Conservation (phyloP, 2,888 invertebrate genomes). For the Galerucella nymphaeae region DNA sequence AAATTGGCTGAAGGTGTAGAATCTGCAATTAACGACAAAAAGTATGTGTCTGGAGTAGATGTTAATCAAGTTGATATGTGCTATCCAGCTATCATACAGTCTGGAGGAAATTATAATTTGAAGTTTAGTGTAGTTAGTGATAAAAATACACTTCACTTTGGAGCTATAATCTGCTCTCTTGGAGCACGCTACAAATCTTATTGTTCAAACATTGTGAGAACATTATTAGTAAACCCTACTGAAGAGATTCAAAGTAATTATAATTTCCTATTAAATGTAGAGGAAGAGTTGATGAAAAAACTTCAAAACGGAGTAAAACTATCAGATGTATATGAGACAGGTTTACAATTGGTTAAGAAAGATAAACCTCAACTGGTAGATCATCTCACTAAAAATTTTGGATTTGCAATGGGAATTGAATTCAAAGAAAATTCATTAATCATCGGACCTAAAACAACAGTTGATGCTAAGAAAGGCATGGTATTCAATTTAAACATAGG, state of each 20-base stretch:
- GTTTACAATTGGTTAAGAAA: slow-evolving; percentile 83
- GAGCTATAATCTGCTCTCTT: slow-evolving; percentile 93
- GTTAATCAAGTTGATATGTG: slow-evolving; percentile 94
- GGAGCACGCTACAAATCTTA: slow-evolving; percentile 97
- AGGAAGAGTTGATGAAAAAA: slow-evolving; percentile 90
- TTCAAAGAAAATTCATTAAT: slow-evolving; percentile 95
- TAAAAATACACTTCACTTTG: slow-evolving; percentile 94
- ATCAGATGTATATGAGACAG: slow-evolving; percentile 88
- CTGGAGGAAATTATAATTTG: slow-evolving; percentile 89
- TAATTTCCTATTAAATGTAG: slow-evolving; percentile 87
- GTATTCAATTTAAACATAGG: slow-evolving; percentile 96
- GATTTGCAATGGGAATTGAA: slow-evolving; percentile 98
- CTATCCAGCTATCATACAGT: slow-evolving; percentile 98
- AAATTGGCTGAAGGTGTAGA: slow-evolving; percentile 97
- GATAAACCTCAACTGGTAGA: slow-evolving; percentile 87
- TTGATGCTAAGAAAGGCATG: slow-evolving; percentile 90
- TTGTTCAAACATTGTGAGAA: slow-evolving; percentile 97
- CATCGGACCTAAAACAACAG: slow-evolving; percentile 89
- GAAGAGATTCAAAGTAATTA: slow-evolving; percentile 86
- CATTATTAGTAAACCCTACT: slow-evolving; percentile 94
- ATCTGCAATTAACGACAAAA: slow-evolving; percentile 92
- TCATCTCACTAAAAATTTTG: slow-evolving; percentile 93
- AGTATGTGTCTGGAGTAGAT: slow-evolving; percentile 93
- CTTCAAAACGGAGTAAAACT: slow-evolving; percentile 86
- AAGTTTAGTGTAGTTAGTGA: slow-evolving; percentile 97